phyloP scores from a whole-genome alignment of 2,888 invertebrate species.

The Carpatolechia fugitivella region DNA sequence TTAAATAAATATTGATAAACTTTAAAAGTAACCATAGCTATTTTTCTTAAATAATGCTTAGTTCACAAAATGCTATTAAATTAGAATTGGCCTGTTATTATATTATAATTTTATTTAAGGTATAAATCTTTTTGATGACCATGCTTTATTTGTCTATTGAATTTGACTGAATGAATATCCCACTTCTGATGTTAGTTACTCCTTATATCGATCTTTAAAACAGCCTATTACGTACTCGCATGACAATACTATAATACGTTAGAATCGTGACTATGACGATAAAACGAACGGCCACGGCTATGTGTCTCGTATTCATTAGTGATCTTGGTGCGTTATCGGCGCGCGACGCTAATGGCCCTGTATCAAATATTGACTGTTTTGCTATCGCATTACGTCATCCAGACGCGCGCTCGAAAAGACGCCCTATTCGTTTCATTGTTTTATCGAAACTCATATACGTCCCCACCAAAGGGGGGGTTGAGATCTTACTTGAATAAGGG shows the following conservation, averaged over 20 bases:
- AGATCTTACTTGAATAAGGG: too few relatives aligned
- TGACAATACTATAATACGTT: not conserved
- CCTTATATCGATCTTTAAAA: not conserved
- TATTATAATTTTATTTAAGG: too few relatives aligned
- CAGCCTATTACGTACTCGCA: not conserved
- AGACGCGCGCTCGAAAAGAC: slow-evolving; percentile 25
- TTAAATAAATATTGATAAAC: too few relatives aligned
- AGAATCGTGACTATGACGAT: slow-evolving; percentile 16
- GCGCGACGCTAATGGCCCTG: slow-evolving; percentile 55
- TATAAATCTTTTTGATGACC: too few relatives aligned
- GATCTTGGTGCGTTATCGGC: slow-evolving; percentile 66
- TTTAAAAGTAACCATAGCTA: too few relatives aligned
- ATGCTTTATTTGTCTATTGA: too few relatives aligned
- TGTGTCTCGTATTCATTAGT: slow-evolving; percentile 66
- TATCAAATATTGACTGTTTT: slow-evolving; percentile 74
- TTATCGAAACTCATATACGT: not conserved
- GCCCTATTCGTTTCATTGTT: not conserved
- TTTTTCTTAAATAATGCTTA: too few relatives aligned
- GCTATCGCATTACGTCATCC: slow-evolving; percentile 69
- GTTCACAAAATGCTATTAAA: too few relatives aligned
- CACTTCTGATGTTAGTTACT: not conserved
- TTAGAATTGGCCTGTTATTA: too few relatives aligned
- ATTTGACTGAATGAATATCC: too few relatives aligned
- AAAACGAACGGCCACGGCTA: slow-evolving; percentile 33
- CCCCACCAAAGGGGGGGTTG: too few relatives aligned